A percentile compares a stretch with the other conserved stretches of the same genome.
Evolutionary conservation across 2,113 vertebrate species (phyloP).

Genomic region (Trogon surrucura): DNA sequence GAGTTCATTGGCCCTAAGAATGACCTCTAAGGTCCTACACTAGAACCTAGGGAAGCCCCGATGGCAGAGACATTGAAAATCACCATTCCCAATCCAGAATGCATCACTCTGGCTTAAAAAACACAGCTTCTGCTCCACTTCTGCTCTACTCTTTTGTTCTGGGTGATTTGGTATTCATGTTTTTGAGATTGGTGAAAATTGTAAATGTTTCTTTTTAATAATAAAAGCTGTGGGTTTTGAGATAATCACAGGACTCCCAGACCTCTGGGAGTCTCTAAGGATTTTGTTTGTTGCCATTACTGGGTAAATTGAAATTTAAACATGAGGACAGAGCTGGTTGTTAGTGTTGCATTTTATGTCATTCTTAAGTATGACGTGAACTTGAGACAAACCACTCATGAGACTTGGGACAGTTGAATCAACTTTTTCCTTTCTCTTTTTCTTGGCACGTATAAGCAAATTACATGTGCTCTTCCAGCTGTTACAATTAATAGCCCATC

Average conservation of each 20-base stretch:
- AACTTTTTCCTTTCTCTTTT: neutral
- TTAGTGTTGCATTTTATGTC: neutral
- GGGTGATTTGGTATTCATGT: neutral
- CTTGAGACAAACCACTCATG: neutral
- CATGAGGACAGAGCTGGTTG: neutral
- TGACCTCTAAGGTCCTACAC: accelerated
- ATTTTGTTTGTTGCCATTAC: neutral
- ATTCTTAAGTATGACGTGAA: neutral
- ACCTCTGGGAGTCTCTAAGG: neutral
- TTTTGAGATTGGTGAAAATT: neutral
- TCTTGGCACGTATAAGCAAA: neutral
- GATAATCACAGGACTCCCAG: neutral
- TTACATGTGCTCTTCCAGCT: neutral
- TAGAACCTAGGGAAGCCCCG: neutral
- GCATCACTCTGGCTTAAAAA: neutral
- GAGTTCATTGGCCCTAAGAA: neutral
- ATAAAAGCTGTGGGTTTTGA: neutral
- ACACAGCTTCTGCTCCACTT: neutral
- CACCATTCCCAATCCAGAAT: neutral
- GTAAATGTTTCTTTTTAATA: neutral
- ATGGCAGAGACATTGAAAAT: neutral
- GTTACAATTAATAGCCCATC: neutral
- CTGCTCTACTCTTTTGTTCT: neutral
- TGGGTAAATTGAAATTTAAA: neutral
- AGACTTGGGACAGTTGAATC: neutral